These are phyloP conservation scores for Epinephelus awoara DNA, from an alignment of 2,797 vertebrate genomes.

Conservation along the genomic window DNA sequence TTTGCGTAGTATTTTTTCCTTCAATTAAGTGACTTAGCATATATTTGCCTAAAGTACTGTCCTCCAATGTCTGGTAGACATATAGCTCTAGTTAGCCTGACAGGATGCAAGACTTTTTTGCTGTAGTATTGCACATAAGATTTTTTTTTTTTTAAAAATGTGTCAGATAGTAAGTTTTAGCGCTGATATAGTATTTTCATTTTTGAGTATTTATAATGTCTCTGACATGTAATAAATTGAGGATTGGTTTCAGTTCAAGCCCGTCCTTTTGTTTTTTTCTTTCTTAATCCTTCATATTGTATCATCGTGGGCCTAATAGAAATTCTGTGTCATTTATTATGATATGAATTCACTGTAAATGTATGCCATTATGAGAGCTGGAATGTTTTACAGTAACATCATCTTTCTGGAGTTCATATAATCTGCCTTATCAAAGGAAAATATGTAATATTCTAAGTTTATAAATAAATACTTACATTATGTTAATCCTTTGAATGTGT, in stretches of 20 bases:
- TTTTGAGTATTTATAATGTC: conserved; percentile 81
- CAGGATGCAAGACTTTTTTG: conserved; percentile 73
- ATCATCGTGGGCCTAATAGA: conserved; percentile 71
- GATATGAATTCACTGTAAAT: conserved; percentile 69
- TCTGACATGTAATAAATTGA: conserved; percentile 79
- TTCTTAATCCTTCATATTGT: conserved; percentile 60
- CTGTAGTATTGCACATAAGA: conserved; percentile 78
- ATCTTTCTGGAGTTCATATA: conserved; percentile 80
- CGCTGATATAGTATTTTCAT: conserved; percentile 72
- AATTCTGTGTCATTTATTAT: conserved; percentile 62
- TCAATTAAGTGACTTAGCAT: conserved; percentile 78
- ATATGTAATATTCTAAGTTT: conserved; percentile 77
- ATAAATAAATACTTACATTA: conserved; percentile 78
- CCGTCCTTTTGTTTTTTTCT: conserved; percentile 41
- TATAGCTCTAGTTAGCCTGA: conserved; percentile 77
- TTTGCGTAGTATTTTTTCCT: conserved; percentile 79
- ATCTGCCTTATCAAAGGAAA: conserved; percentile 77
- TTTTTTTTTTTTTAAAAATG: conserved; percentile 45
- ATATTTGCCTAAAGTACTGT: conserved; percentile 77
- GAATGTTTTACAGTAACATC: conserved; percentile 77
- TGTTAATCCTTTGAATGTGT: conserved; percentile 63
- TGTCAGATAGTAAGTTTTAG: conserved; percentile 74
- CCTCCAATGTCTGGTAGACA: conserved; percentile 73
- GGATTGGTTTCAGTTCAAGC: conserved; percentile 59
- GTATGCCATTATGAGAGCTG: conserved; percentile 75